Percentiles rank a stretch among this genome's conserved stretches.
Evolutionary conservation across 2,888 invertebrate genomes (phyloP).

Genomic region (Clunio marinus): DNA sequence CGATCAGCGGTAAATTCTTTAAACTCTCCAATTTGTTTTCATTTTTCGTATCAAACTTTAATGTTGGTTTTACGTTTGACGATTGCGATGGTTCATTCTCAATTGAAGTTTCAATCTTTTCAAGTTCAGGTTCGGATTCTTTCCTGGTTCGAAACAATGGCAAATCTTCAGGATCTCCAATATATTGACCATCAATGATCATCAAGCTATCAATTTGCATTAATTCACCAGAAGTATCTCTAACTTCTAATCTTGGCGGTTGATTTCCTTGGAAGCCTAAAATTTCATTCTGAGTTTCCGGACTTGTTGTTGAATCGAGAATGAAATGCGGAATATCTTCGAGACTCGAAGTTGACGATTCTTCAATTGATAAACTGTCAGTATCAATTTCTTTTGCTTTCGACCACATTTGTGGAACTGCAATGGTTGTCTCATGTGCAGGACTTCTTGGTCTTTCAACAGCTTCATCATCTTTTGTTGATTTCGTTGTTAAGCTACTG

Average conservation of each 20-base stretch:
- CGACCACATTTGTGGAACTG: slow-evolving; percentile 61
- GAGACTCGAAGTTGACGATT: slow-evolving; percentile 52
- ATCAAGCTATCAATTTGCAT: slow-evolving; percentile 60
- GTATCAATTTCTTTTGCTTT: slow-evolving; percentile 56
- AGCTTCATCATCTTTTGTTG: slow-evolving; percentile 41
- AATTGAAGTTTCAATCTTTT: slow-evolving; percentile 14
- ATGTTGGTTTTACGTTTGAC: slow-evolving; percentile 45
- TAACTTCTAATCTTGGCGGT: slow-evolving; percentile 69
- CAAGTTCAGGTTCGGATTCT: background rate
- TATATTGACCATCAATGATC: slow-evolving; percentile 53
- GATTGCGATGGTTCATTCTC: slow-evolving; percentile 42
- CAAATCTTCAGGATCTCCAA: slow-evolving; percentile 51
- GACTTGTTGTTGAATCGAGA: slow-evolving; percentile 51
- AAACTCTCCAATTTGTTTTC: slow-evolving; percentile 51
- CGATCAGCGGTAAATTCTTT: slow-evolving; percentile 49
- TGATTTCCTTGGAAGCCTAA: slow-evolving; percentile 42
- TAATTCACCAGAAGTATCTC: slow-evolving; percentile 65
- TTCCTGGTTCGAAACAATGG: slow-evolving; percentile 46
- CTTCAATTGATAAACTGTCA: slow-evolving; percentile 51
- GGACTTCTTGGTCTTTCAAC: slow-evolving; percentile 56
- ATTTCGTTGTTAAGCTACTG: slow-evolving; percentile 40
- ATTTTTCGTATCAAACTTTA: slow-evolving; percentile 50
- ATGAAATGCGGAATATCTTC: slow-evolving; percentile 52
- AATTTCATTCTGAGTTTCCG: slow-evolving; percentile 48
- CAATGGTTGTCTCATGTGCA: slow-evolving; percentile 61